Base-by-base conservation (phyloP, 2,113 vertebrate genomes). In the Misgurnus mizolepis region DNA sequence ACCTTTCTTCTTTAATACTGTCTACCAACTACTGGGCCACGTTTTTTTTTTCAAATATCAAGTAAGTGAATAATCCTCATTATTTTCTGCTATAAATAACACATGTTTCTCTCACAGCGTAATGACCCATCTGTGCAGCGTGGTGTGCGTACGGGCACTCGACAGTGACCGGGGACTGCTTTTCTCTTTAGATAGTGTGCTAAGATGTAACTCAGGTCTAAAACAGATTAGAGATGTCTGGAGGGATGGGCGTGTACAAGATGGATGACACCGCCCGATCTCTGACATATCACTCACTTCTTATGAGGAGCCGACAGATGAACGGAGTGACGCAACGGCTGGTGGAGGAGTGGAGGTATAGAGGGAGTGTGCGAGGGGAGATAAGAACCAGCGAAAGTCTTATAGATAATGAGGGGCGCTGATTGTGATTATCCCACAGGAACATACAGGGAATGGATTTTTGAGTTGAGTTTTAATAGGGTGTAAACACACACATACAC, bases 161-260 rank as follows among this genome's bases (percentile, higher is more conserved):
- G 49, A 53, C 49, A 12, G 56, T 18, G 2, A 64, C 41, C 11
- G 6, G 55, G 27, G 17, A 45, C 58, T 65, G 78, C 78, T 22
- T 43, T 61, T 69, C 78, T 72, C 78, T 72, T 80, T 64, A 80
- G 67, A 80, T 64, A 72, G 67, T 64, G 58, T 34, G 47, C 55
- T 43, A n/a, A 41, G 71, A 50, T 17, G 50, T 66, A 80, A 56
- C 60, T 65, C 61, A 27, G 62, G 22, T 55, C 62, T 41, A 12
- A 65, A 66, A 68, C 78, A 70, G 64, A 83, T 83, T 65, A 83
- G 65, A 67, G 47, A 55, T 41, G 62, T 76, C 74, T 10, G 17
- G 47, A 76, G 18, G 15, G 45, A 77, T 66, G 75, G 75, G 62
- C 27, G 55, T 53, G 56, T 17, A 53, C 12, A 55, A 85, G 84